Percentiles rank a stretch among this genome's conserved stretches.
These are phyloP conservation scores for Mylabris sibirica DNA, from an alignment of 2,888 invertebrate species.

Conservation along the genomic window DNA sequence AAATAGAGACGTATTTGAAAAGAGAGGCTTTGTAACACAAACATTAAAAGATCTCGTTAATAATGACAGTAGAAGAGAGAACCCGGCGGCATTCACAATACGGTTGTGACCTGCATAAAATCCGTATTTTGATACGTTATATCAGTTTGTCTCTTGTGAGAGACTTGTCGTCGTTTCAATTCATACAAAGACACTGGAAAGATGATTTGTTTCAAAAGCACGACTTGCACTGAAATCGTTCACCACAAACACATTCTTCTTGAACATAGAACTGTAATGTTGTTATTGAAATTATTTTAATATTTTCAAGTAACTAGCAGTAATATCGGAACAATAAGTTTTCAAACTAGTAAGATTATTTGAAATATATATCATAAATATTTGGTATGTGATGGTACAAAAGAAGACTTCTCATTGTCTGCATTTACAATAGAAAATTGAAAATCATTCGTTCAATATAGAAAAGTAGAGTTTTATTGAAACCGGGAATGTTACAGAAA, in stretches of 20 bases:
- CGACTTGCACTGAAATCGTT: not conserved
- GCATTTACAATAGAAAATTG: not conserved
- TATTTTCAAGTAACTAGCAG: too few relatives aligned
- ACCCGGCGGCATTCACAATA: not conserved
- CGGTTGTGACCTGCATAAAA: slow-evolving; percentile 1
- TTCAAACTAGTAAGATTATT: too few relatives aligned
- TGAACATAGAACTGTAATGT: not conserved
- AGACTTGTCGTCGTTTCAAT: slow-evolving; percentile 1
- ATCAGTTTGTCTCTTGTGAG: not conserved
- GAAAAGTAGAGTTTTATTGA: not conserved
- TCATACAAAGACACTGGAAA: not conserved
- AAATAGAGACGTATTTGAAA: too few relatives aligned
- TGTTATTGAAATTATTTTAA: not conserved
- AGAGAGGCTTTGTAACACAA: not conserved
- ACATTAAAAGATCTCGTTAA: not conserved
- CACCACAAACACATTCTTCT: not conserved
- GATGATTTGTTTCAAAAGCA: not conserved
- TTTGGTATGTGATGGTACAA: not conserved
- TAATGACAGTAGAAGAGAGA: not conserved
- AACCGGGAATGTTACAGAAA: not conserved
- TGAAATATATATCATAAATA: not conserved
- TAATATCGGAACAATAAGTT: too few relatives aligned
- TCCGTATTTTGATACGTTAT: not conserved
- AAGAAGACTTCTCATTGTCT: not conserved
- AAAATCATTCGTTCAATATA: not conserved